A percentile compares a stretch with the other conserved stretches of the same genome.
These are phyloP conservation scores for Ectobius pallidus DNA, from an alignment of 2,888 invertebrate genomes.

Conservation along the genomic window DNA sequence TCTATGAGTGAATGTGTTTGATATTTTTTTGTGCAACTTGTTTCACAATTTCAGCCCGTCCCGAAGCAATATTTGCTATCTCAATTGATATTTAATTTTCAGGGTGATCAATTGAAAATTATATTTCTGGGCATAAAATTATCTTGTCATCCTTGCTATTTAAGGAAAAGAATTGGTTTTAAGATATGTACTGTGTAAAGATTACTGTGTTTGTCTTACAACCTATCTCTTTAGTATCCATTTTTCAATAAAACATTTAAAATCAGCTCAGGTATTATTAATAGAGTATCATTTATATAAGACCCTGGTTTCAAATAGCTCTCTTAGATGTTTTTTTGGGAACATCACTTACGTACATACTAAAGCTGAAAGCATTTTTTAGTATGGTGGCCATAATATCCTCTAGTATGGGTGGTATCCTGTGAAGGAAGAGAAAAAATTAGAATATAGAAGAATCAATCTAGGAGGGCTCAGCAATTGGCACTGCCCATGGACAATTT, in stretches of 20 bases:
- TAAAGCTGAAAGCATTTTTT: too few species aligned
- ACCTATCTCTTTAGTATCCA: constrained; percentile 39
- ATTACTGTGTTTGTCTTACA: constrained; percentile 28
- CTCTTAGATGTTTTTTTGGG: too few species aligned
- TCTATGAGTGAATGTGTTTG: background rate
- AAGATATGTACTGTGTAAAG: constrained; percentile 19
- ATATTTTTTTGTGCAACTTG: background rate
- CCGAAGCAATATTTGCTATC: background rate
- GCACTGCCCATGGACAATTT: too few species aligned
- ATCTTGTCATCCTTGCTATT: constrained; percentile 17
- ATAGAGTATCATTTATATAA: too few species aligned
- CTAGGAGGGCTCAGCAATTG: too few species aligned
- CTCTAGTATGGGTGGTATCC: too few species aligned
- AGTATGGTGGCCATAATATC: too few species aligned
- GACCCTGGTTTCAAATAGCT: too few species aligned
- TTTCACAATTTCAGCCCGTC: constrained; percentile 1
- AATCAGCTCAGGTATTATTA: too few species aligned
- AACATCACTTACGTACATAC: too few species aligned
- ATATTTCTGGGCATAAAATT: background rate
- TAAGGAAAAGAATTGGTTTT: constrained; percentile 12
- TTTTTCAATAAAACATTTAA: constrained; percentile 43
- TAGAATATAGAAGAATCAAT: too few species aligned
- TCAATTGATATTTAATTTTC: background rate
- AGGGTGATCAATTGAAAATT: background rate
- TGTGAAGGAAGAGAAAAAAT: too few species aligned